These are phyloP conservation scores for Cotesia vestalis DNA, from an alignment of 1,140 invertebrate species.

Conservation along the genomic window DNA sequence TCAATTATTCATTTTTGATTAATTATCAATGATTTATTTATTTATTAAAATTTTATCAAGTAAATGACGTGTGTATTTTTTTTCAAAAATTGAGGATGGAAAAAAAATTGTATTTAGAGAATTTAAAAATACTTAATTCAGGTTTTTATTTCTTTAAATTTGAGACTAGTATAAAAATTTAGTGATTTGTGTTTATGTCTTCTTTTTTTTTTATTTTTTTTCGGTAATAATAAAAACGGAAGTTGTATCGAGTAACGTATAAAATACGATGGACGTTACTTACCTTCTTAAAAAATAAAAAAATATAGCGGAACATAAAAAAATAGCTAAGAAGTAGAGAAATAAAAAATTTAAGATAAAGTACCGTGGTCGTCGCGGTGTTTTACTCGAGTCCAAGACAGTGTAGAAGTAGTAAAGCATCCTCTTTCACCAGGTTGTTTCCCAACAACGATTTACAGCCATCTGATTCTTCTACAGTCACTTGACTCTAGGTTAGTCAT, in stretches of 20 bases:
- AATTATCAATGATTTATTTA: too few relatives aligned
- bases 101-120: too few relatives aligned
- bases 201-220: background rate
- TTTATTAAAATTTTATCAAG: too few relatives aligned
- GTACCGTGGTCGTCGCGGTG: conserved; percentile 20
- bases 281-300: conserved; percentile 6
- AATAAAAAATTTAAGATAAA: conserved; percentile 1
- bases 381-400: conserved; percentile 21
- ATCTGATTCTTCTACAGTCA: conserved; percentile 54
- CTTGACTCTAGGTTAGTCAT: conserved; percentile 36
- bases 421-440: conserved; percentile 37
- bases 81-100: too few relatives aligned
- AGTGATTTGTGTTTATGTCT: background rate
- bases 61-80: too few relatives aligned
- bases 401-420: conserved; percentile 36
- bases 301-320: conserved; percentile 21
- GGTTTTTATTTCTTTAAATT: too few relatives aligned
- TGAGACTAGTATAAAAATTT: background rate
- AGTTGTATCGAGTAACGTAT: conserved; percentile 30
- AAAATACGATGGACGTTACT: conserved; percentile 26
- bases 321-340: too few relatives aligned
- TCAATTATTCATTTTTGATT: too few relatives aligned
- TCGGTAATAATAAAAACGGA: conserved; percentile 31
- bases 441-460: conserved; percentile 55
- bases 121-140: too few relatives aligned